phyloP scores from a whole-genome alignment of 2,113 vertebrate species.

The Sorex fumeus region DNA sequence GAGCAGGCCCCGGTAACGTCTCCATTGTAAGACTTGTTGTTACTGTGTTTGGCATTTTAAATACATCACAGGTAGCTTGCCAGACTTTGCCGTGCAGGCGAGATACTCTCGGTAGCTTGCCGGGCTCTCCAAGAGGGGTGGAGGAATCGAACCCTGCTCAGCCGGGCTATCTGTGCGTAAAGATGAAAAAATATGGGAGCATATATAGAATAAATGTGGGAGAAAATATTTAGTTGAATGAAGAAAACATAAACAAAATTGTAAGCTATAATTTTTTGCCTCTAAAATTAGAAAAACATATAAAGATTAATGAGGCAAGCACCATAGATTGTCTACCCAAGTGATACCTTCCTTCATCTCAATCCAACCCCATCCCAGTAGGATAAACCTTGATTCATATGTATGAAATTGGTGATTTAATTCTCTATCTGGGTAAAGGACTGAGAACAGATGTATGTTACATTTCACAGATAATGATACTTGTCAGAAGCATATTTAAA shows the following conservation, averaged over 20 bases:
- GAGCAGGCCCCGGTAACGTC: too few species aligned
- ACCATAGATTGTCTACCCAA: not conserved
- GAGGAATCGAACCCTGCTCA: too few species aligned
- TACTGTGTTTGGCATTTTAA: too few species aligned
- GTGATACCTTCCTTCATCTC: not conserved
- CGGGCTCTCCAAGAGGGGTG: too few species aligned
- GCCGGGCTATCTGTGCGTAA: too few species aligned
- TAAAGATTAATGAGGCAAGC: not conserved
- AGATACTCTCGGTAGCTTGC: too few species aligned
- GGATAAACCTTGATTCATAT: not conserved
- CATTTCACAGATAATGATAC: not conserved
- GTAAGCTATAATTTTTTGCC: not conserved
- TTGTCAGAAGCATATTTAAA: not conserved
- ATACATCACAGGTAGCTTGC: too few species aligned
- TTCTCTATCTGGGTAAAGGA: not conserved
- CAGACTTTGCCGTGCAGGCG: too few species aligned
- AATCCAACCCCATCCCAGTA: not conserved
- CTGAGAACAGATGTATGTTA: not conserved
- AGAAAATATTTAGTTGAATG: not conserved
- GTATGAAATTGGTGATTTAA: not conserved
- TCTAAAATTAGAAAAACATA: slow-evolving; percentile 17
- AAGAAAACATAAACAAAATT: slow-evolving; percentile 23
- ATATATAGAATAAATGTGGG: not conserved
- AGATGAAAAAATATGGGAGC: not conserved
- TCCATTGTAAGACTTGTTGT: too few species aligned